These are phyloP conservation scores for Stigmatopora nigra DNA, from an alignment of 2,113 vertebrate species.

Conservation along the genomic window DNA sequence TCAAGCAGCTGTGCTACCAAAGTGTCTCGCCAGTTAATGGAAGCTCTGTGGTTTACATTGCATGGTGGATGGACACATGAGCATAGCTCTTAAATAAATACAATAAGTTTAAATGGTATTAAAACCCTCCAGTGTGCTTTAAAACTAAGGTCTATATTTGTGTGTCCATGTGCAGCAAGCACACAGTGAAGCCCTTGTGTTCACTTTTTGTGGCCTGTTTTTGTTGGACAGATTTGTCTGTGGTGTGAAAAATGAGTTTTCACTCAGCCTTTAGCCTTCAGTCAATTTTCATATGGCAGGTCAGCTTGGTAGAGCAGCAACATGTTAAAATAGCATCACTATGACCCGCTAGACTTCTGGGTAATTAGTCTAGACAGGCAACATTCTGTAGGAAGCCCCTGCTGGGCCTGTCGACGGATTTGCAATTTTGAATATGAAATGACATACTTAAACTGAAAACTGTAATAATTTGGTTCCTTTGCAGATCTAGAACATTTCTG, in stretches of 20 bases:
- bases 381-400: conserved; percentile 10
- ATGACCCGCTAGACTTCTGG: conserved; percentile 17
- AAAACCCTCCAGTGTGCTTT: conserved; percentile 41
- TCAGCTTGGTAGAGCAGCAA: conserved; percentile 7
- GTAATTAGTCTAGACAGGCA: conserved; percentile 26
- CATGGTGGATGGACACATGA: conserved; percentile 48
- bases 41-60: conserved; percentile 51
- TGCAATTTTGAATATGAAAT: conserved; percentile 4
- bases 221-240: conserved; percentile 28
- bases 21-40: conserved; percentile 22
- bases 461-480: not conserved
- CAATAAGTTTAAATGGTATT: conserved; percentile 42
- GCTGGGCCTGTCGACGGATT: conserved; percentile 1
- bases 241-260: conserved; percentile 22
- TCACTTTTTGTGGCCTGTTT: conserved; percentile 34
- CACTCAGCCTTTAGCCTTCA: conserved; percentile 3
- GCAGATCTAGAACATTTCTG: conserved; percentile 1
- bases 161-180: conserved; percentile 22
- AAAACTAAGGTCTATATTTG: conserved; percentile 38
- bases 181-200: conserved; percentile 41
- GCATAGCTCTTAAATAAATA: conserved; percentile 47
- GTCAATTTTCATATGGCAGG: conserved; percentile 13
- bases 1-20: conserved; percentile 55
- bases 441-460: not conserved
- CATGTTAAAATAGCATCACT: conserved; percentile 33